These are phyloP conservation scores for Drosophila trapezifrons DNA, from an alignment of 1,140 invertebrate species.

Conservation along the genomic window DNA sequence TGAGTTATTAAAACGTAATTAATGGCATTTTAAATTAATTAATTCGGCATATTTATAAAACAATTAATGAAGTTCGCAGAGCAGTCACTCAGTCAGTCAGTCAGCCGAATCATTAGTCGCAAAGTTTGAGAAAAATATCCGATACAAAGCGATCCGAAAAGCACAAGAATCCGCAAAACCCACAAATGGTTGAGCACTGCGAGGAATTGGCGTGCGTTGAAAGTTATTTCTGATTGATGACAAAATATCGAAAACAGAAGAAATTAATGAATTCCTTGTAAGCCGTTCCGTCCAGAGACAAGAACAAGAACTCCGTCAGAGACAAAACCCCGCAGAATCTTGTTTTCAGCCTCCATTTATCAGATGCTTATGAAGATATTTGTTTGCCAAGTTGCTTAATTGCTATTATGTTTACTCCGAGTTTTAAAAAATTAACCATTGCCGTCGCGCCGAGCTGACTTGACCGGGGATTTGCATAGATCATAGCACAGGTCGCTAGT, in stretches of 20 bases:
- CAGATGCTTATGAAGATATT: conserved; percentile 68
- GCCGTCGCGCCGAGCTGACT: conserved; percentile 36
- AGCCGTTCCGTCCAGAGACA: conserved; percentile 41
- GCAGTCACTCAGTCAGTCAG: conserved; percentile 43
- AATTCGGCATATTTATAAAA: conserved; percentile 80
- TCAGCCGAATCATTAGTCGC: conserved; percentile 56
- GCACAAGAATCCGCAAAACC: conserved; percentile 23
- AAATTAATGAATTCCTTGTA: conserved; percentile 81
- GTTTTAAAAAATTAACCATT: conserved; percentile 44
- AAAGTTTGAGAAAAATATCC: conserved; percentile 26
- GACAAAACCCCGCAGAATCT: conserved; percentile 47
- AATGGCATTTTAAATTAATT: conserved; percentile 81
- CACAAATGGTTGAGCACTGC: conserved; percentile 52
- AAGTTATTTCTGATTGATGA: conserved; percentile 83
- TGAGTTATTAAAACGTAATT: conserved; percentile 78
- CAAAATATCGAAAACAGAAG: conserved; percentile 68
- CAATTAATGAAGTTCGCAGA: conserved; percentile 76
- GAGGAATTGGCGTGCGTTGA: conserved; percentile 74
- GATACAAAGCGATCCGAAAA: no score
- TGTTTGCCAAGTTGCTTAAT: conserved; percentile 69
- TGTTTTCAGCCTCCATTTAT: conserved; percentile 69
- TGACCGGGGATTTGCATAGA: conserved; percentile 67
- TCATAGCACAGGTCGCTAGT: conserved; percentile 26
- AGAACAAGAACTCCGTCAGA: conserved; percentile 39
- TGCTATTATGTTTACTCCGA: conserved; percentile 71